Conservation (phyloP, 1,140 invertebrate genomes). For the Drosophila trapezifrons region DNA sequence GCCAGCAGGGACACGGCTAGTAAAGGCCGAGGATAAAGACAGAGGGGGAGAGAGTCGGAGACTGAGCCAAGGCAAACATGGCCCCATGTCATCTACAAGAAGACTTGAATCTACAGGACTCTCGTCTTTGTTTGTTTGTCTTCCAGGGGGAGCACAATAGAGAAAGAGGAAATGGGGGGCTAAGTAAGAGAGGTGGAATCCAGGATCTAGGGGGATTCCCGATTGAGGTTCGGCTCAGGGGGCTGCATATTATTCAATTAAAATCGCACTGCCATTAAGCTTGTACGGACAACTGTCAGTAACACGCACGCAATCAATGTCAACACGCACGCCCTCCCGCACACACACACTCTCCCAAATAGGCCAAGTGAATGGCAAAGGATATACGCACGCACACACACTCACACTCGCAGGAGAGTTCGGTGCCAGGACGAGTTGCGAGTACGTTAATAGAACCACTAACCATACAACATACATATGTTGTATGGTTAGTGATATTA, state of each 20-base stretch:
- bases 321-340: slow-evolving; percentile 54
- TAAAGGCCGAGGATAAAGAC: not conserved
- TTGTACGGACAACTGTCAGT: slow-evolving; percentile 75
- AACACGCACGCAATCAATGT: slow-evolving; percentile 63
- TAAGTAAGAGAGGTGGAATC: not conserved
- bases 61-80: slow-evolving; percentile 37
- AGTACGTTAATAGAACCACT: slow-evolving; percentile 63
- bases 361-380: slow-evolving; percentile 22
- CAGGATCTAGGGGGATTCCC: slow-evolving; percentile 3
- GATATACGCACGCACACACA: slow-evolving; percentile 22
- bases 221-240: slow-evolving; percentile 23
- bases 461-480: too few species aligned
- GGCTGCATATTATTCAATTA: slow-evolving; percentile 81
- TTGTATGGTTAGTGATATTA: too few species aligned
- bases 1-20: slow-evolving; percentile 32
- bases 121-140: slow-evolving; percentile 38
- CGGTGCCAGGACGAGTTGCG: slow-evolving; percentile 30
- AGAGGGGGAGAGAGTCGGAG: not conserved
- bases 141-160: slow-evolving; percentile 7
- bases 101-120: slow-evolving; percentile 17
- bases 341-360: slow-evolving; percentile 16
- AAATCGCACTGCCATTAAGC: slow-evolving; percentile 79
- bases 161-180: not conserved
- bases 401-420: slow-evolving; percentile 1
- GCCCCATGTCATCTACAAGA: slow-evolving; percentile 39